Evolutionary conservation across 2,888 invertebrate genomes (phyloP).

Genomic region (Sminthurides aquaticus): DNA sequence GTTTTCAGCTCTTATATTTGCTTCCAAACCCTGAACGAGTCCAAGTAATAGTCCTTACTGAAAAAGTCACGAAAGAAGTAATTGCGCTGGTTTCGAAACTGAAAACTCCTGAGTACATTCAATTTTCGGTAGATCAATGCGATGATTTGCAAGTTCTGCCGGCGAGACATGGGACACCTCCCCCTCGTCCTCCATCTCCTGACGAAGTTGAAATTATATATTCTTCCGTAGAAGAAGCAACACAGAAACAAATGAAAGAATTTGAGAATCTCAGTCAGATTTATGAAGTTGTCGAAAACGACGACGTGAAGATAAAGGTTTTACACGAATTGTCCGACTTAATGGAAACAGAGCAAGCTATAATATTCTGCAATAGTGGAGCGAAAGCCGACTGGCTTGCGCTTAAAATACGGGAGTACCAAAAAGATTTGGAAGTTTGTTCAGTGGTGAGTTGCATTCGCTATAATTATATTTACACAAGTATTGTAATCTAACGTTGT

Average conservation of each 20-base stretch:
- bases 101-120: slow-evolving; percentile 5
- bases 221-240: slow-evolving; percentile 4
- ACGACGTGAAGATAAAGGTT: slow-evolving; percentile 23
- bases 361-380: slow-evolving; percentile 30
- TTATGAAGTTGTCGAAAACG: slow-evolving; percentile 25
- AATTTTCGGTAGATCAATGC: background rate
- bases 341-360: slow-evolving; percentile 27
- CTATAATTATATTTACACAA: background rate
- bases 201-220: slow-evolving; percentile 15
- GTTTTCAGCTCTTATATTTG: background rate
- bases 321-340: slow-evolving; percentile 22
- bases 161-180: too few species aligned
- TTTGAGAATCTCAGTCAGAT: slow-evolving; percentile 23
- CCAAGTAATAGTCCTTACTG: slow-evolving; percentile 8
- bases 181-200: background rate
- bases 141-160: background rate
- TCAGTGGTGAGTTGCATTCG: slow-evolving; percentile 21
- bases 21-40: background rate
- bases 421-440: slow-evolving; percentile 29
- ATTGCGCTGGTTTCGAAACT: slow-evolving; percentile 5
- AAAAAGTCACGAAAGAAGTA: slow-evolving; percentile 2
- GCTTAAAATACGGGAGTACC: slow-evolving; percentile 25
- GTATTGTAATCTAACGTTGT: background rate
- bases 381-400: slow-evolving; percentile 31
- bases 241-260: background rate